Base-by-base conservation (phyloP, 2,888 invertebrate genomes). In the Lissonota sp. region DNA sequence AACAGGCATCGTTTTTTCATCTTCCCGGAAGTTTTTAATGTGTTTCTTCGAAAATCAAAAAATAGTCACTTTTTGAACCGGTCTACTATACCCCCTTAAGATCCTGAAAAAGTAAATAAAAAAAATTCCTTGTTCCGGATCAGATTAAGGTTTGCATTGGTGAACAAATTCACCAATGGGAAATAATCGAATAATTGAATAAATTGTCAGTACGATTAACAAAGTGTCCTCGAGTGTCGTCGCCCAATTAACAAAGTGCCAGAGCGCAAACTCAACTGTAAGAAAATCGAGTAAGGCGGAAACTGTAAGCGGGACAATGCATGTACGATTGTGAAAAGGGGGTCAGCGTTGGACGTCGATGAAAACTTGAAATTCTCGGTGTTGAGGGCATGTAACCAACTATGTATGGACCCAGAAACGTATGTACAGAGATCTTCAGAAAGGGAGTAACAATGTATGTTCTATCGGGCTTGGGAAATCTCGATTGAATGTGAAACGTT, bases 401-500 rank as follows among this genome's bases (percentile, higher is more conserved):
- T 26, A 26, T 26, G 26, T 26, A 26, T 26, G 3, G 49, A 53
- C 53, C 26, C 26, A 3, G 26, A 3, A 1, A 26, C 53, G 53
- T 14, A 14, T 26, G 16, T 14, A 44, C 14, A 53, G 14, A 12
- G 14, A 53, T 53, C 6, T 44, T 44, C 44, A 44, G 44, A 10
- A n/a, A 42, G 57, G 44, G 46, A 49, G 58, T 10, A n/a, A 58
- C 26, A 46, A 6, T 10, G 14, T 14, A 44, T 62, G 57, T 57
- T 39, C 67, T 58, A 63, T 58, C 51, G 6, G 73, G 42, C 37
- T 71, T 6, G 70, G 12, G 8, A 8, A 10, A 71, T 71, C 55
- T 67, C 55, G 14, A 46, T 63, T 16, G 64, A 70, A 74, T 62
- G 63, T 70, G 58, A 58, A 74, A 79, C 53, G 74, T 60, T 75